Evolutionary conservation across 2,888 invertebrate genomes (phyloP).

Genomic region (Alentia gelatinosa): DNA sequence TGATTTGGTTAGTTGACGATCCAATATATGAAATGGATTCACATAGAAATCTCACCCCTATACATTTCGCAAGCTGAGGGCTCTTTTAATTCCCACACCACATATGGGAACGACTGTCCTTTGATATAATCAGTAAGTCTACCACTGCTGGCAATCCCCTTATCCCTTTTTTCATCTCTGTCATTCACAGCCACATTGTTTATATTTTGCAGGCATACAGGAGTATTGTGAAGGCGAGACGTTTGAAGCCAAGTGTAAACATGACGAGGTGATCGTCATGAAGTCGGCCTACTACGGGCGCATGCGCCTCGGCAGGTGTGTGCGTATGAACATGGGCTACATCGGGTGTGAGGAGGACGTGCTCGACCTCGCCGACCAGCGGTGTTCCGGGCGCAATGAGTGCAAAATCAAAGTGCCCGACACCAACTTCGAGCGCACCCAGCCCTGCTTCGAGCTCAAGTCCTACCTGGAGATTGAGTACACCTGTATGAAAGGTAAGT

Average conservation of each 20-base stretch:
- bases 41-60: no score
- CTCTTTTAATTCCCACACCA: no score
- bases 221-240: slow-evolving; percentile 54
- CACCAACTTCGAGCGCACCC: slow-evolving; percentile 43
- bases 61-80: no score
- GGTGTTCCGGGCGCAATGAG: slow-evolving; percentile 46
- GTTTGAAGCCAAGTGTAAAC: slow-evolving; percentile 43
- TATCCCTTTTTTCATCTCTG: neutral
- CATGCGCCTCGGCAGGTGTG: slow-evolving; percentile 49
- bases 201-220: slow-evolving; percentile 48
- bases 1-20: no score
- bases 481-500: slow-evolving; percentile 53
- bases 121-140: no score
- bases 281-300: slow-evolving; percentile 54
- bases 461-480: slow-evolving; percentile 54
- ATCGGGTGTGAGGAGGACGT: slow-evolving; percentile 52
- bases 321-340: slow-evolving; percentile 56
- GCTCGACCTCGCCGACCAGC: slow-evolving; percentile 49
- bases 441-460: slow-evolving; percentile 56
- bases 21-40: no score
- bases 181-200: no score
- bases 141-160: no score
- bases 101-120: no score
- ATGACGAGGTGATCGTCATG: slow-evolving; percentile 54
- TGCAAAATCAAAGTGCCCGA: slow-evolving; percentile 52